Evolutionary conservation across 1,140 invertebrate species (phyloP), one percentile per base, ranked within the genome.

Genomic region (Platorchestia sp.): DNA sequence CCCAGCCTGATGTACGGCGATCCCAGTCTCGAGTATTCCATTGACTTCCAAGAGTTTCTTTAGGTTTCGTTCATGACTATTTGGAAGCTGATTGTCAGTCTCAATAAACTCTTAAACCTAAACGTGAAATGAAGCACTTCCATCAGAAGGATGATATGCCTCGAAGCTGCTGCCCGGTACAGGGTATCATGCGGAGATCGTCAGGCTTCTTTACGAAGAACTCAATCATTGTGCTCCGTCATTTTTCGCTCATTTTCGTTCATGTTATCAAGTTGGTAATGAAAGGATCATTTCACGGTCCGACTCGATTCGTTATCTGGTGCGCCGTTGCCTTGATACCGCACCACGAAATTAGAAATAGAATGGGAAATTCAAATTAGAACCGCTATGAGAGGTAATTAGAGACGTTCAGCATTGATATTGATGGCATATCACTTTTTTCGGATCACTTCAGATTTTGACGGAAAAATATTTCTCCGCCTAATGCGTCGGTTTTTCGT

Each of bases 351-450:
- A 93, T 93, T 93, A 93, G 47, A 93, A 93, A 93, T 93, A 93
- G 44, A 93, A 93, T 47, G 91, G 91, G 45, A 93, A 93, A 45
- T 93, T 93, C 91, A 93, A 93, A 93, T 93, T 93, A 93, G 91
- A 45, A 40, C 40, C 6, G 43, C 45, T 45, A 45, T 47, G 91
- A 47, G 91, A 40, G 91, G 47, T 93, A 93, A 93, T 93, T 93
- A 45, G 45, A 93, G 91, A 93, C 44, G 91, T 93, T 93, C 91
- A 45, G 40, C 91, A 47, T n/a, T 93, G 45, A 93, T 93, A 93
- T 93, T 93, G 91, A 93, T 93, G 91, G 45, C n/a, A 36, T 10
- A 75, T 36, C 41, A 44, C 36, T 93, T 93, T n/a, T n/a, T 93
- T 40, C 41, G 27, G 42, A 90, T 43, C 87, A 7, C 42, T 90